phyloP scores from a whole-genome alignment of 2,888 invertebrate genomes.

The Tenthredo amoena region DNA sequence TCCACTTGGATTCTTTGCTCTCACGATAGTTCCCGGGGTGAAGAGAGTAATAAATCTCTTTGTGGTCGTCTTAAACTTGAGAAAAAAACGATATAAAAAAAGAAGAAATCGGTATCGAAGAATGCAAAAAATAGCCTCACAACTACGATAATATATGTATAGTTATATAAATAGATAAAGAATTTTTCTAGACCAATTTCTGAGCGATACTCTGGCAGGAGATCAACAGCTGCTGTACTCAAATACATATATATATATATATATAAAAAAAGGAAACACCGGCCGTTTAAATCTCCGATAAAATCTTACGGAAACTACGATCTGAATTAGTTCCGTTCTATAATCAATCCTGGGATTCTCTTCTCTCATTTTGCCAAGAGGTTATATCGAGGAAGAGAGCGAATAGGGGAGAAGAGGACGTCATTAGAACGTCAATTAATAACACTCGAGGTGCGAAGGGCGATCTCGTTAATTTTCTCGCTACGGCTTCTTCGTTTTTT shows the following conservation, averaged over 20 bases:
- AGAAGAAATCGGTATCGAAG: background rate
- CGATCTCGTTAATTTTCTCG: slow-evolving; percentile 44
- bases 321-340: slow-evolving; percentile 31
- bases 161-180: background rate
- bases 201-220: slow-evolving; percentile 33
- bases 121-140: background rate
- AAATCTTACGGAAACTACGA: background rate
- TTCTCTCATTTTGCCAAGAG: slow-evolving; percentile 1
- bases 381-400: background rate
- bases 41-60: background rate
- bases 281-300: background rate
- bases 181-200: slow-evolving; percentile 11
- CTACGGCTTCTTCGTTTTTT: background rate
- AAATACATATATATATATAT: too few species aligned
- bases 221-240: slow-evolving; percentile 40
- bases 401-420: background rate
- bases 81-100: background rate
- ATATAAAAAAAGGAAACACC: background rate
- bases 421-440: slow-evolving; percentile 49
- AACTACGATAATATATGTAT: background rate
- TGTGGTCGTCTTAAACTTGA: background rate
- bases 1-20: background rate
- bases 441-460: slow-evolving; percentile 7
- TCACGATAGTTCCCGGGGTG: background rate
- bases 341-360: background rate